Conservation (phyloP, 2,888 invertebrate species). For the Cheilosia vernalis region DNA sequence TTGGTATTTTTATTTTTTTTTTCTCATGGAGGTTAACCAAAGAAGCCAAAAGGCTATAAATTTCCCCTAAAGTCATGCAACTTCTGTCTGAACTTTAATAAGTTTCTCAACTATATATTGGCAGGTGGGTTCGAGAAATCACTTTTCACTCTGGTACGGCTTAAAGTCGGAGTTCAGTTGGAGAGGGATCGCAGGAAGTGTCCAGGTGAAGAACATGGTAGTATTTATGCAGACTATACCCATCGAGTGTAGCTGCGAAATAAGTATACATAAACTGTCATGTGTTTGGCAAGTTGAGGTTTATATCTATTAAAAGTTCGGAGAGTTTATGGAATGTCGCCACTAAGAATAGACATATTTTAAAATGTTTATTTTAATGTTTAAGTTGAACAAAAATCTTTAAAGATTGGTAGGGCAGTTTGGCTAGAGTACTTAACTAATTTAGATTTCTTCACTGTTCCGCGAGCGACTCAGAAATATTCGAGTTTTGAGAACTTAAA, state of each 20-base stretch:
- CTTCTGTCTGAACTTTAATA: slow-evolving; percentile 50
- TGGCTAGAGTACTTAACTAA: no score
- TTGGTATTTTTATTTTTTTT: not conserved
- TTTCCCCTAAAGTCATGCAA: slow-evolving; percentile 51
- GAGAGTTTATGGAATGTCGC: no score
- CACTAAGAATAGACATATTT: no score
- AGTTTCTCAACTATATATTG: slow-evolving; percentile 46
- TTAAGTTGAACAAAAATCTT: no score
- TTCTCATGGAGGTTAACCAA: slow-evolving; percentile 35
- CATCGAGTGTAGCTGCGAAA: not conserved
- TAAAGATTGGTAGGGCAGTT: no score
- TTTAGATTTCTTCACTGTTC: no score
- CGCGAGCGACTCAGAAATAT: no score
- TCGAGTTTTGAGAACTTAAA: no score
- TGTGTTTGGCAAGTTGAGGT: not conserved
- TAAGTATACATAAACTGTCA: not conserved
- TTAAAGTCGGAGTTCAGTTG: slow-evolving; percentile 6
- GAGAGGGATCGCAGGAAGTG: not conserved
- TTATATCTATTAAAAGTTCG: not conserved
- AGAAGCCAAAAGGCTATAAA: slow-evolving; percentile 47
- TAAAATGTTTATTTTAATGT: no score
- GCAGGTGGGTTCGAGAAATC: slow-evolving; percentile 38
- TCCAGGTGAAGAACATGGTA: not conserved
- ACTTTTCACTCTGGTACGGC: slow-evolving; percentile 17
- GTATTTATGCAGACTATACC: not conserved